These are phyloP conservation scores for Capricornis sumatraensis DNA, from an alignment of 2,113 vertebrate genomes.

Conservation along the genomic window DNA sequence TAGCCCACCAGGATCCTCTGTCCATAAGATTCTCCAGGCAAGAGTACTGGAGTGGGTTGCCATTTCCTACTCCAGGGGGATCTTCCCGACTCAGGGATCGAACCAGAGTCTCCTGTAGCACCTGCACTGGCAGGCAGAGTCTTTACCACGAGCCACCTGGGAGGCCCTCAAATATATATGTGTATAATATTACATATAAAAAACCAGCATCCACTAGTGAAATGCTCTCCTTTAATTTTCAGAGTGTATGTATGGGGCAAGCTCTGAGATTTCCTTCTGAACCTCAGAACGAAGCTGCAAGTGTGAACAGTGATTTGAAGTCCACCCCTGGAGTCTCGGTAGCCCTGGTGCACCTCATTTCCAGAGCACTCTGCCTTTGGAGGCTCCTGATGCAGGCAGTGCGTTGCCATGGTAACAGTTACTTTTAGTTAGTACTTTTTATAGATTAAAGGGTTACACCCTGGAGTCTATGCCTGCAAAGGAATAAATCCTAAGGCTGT, in stretches of 20 bases:
- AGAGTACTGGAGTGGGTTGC: background rate
- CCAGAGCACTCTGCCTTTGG: slow-evolving; percentile 25
- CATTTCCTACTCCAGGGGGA: background rate
- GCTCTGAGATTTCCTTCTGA: background rate
- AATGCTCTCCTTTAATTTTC: background rate
- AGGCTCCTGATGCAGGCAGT: slow-evolving; percentile 14
- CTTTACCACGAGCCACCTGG: background rate
- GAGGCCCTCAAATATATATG: background rate
- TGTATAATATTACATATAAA: background rate
- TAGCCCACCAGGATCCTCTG: background rate
- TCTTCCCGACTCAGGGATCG: background rate
- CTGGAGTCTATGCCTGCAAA: slow-evolving; percentile 69
- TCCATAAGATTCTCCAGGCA: background rate
- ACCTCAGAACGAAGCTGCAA: background rate
- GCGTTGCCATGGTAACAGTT: slow-evolving; percentile 76
- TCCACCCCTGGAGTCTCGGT: background rate
- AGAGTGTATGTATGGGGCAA: background rate
- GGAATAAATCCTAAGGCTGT: slow-evolving; percentile 51
- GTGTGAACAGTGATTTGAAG: background rate
- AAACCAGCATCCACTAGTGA: background rate
- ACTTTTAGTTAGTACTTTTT: slow-evolving; percentile 70
- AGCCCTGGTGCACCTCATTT: background rate
- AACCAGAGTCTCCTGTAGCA: background rate
- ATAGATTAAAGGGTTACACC: slow-evolving; percentile 55
- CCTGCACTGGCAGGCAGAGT: background rate